Evolutionary conservation across 2,113 vertebrate species (phyloP), one percentile per base, ranked within the genome.

Genomic region (crab-eating macaque (Macaca fascicularis)): DNA sequence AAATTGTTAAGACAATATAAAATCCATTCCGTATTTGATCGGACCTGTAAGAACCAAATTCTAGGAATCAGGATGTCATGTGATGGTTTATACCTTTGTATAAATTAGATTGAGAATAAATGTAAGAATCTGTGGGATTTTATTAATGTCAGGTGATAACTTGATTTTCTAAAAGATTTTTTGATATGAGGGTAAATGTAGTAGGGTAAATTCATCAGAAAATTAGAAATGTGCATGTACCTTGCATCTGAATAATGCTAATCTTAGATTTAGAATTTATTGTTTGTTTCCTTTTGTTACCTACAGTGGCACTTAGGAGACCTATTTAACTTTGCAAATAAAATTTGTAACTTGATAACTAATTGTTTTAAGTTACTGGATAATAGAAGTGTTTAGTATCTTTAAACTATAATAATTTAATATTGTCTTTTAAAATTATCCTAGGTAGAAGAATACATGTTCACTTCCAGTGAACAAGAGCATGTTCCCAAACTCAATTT

Each of bases 401-500:
- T 93, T 97, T 52, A 83, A 95, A 19, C 10, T 94, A 19, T 72
- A 95, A 79, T 91, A 95, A 96, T 81, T 85, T 50, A 70, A 20
- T 74, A 30, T 64, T 90, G 9, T 45, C 2, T 35, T 90, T 45
- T 69, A 32, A 92, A 85, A 94, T 87, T 52, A 17, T 64, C 91
- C 25, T 69, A 99, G 98, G 94, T 97, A 40, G 87, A 97, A 97
- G 97, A 96, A 98, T 98, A 98, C 98, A 99, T 99, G 98, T 98
- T 98, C 85, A 92, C 96, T 92, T 98, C 97, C 92, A 96, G 98
- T 95, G 97, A 97, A 97, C 98, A 98, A 96, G 98, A 99, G 97
- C 93, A 99, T 99, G 99, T 99, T 99, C 98, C 98, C 99, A 97
- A 99, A 99, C 95, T 98, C 98, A 89, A 98, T 84, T 93, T 93